Conservation (phyloP, 1,140 invertebrate species). For the Drosophila repletoides region DNA sequence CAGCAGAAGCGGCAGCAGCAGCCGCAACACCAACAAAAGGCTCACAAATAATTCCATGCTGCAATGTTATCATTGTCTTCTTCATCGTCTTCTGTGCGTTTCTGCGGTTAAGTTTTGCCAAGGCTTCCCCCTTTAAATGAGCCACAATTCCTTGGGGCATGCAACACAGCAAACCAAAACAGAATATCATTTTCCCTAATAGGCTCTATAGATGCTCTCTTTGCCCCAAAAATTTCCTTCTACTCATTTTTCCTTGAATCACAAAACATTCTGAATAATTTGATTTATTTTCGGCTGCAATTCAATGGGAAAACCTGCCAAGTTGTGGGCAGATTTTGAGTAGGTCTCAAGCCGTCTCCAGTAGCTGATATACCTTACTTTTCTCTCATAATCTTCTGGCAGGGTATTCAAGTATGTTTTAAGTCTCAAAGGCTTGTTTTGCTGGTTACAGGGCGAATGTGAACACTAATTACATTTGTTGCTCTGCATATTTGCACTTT, state of each 20-base stretch:
- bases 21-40: slow-evolving; percentile 37
- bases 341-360: too few species aligned
- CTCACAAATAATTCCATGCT: slow-evolving; percentile 59
- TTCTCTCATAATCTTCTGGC: too few species aligned
- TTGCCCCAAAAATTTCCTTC: too few species aligned
- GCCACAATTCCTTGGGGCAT: slow-evolving; percentile 61
- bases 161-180: slow-evolving; percentile 15
- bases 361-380: not conserved
- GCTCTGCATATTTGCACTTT: slow-evolving; percentile 44
- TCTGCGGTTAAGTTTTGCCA: slow-evolving; percentile 61
- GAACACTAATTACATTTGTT: slow-evolving; percentile 59
- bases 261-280: too few species aligned
- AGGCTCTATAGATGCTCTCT: not conserved
- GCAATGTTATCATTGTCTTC: slow-evolving; percentile 72
- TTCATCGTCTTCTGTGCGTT: slow-evolving; percentile 32
- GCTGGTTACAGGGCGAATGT: not conserved
- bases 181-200: not conserved
- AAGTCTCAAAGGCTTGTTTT: not conserved
- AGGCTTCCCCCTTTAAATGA: slow-evolving; percentile 61
- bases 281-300: too few species aligned
- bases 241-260: too few species aligned
- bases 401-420: not conserved
- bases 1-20: slow-evolving; percentile 29
- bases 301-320: too few species aligned
- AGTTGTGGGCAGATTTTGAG: too few species aligned